Base-by-base conservation (phyloP, 2,888 invertebrate genomes). In the Listrodromus nycthemerus region DNA sequence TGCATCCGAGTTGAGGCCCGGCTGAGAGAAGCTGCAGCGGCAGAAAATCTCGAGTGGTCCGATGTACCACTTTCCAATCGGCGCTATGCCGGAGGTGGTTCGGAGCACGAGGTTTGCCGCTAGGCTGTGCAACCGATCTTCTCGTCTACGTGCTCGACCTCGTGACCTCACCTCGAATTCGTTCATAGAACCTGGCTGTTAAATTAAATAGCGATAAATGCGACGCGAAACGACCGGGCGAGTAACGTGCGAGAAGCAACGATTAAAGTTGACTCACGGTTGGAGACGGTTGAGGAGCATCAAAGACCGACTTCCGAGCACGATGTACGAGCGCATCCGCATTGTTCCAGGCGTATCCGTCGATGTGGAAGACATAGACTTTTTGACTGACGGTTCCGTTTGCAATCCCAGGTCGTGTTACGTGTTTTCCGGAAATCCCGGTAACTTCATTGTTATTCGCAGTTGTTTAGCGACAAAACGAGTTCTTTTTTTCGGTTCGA, bases 11-110 rank as follows among this genome's bases (percentile, higher is more conserved):
- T 30, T 30, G 61, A 8, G 21, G 7, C 55, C 2, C 55, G 24
- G 55, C 55, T 1, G 24, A 58, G 55, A 58, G 55, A 58, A 58
- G 61, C 61, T 13, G 61, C 61, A 61, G 30, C 69, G 61, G 58
- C 48, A 63, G 73, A 78, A 83, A 77, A 78, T 83, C 81, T 81
- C 55, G 83, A 83, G 81, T 84, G 70, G 81, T 13, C 70, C 50
- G 79, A 80, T 81, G 83, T 82, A 81, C 86, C 83, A 85, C 85
- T 86, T 85, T 85, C 86, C 76, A 78, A 85, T 81, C 78, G 65
- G 69, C 41, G 41, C 78, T 84, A 79, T 81, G 81, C 84, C 70
- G 37, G 61, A 80, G 69, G 69, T 78, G 69, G 48, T 41, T 48
- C 24, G 41, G 41, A 58, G 19, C n/a, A 37, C 41, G 61, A 10